A percentile compares a stretch with the other conserved stretches of the same genome.
These are phyloP conservation scores for Eriocheir sinensis DNA, from an alignment of 1,140 invertebrate species.

Conservation along the genomic window DNA sequence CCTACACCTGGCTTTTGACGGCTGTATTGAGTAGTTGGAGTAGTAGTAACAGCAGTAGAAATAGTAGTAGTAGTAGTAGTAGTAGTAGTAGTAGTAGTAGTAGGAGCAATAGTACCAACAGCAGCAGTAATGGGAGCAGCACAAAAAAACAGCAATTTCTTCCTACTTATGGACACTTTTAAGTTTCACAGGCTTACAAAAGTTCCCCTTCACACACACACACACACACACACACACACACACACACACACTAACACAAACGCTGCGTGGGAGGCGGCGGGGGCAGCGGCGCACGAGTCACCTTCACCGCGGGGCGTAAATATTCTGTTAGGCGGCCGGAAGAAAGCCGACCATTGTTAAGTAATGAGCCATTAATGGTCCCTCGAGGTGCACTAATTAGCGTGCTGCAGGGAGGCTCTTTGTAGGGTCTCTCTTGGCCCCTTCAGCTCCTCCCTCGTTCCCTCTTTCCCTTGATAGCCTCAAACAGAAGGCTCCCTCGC, in stretches of 20 bases:
- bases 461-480: neutral
- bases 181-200: neutral
- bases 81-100: too few species aligned
- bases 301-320: neutral
- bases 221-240: neutral
- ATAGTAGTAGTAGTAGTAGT: too few species aligned
- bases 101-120: too few species aligned
- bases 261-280: neutral
- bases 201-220: neutral
- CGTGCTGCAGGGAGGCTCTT: neutral
- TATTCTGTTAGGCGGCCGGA: neutral
- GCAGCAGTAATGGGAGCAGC: too few species aligned
- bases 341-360: constrained; percentile 15
- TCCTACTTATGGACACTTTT: too few species aligned
- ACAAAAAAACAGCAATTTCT: too few species aligned
- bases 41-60: too few species aligned
- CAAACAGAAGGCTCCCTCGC: neutral
- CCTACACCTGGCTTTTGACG: too few species aligned
- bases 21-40: too few species aligned
- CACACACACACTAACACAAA: neutral
- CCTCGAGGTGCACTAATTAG: neutral
- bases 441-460: neutral
- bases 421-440: neutral
- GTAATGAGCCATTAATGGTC: neutral
- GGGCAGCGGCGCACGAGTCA: neutral